These are phyloP conservation scores for Athrips mouffetella DNA, from an alignment of 2,888 invertebrate genomes.

Conservation along the genomic window DNA sequence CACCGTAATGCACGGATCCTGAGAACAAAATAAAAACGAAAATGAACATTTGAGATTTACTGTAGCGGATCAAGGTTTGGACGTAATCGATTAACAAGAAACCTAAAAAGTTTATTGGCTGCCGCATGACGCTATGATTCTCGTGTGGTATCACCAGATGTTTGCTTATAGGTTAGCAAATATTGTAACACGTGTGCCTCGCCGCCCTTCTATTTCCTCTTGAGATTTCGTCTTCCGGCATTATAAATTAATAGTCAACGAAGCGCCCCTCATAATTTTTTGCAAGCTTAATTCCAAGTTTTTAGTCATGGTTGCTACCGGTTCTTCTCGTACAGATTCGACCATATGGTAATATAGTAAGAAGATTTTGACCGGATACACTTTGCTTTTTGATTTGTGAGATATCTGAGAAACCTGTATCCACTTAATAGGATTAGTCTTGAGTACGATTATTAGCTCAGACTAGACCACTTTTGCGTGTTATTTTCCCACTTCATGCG, in stretches of 20 bases:
- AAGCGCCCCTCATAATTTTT: conserved; percentile 50
- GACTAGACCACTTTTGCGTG: conserved; percentile 59
- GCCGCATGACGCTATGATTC: conserved; percentile 35
- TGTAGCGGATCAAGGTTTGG: conserved; percentile 14
- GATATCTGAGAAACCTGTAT: conserved; percentile 44
- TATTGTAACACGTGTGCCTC: conserved; percentile 77
- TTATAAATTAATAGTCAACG: conserved; percentile 67
- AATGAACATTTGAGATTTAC: conserved; percentile 30
- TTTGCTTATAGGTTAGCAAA: conserved; percentile 70
- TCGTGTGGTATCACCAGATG: conserved; percentile 63
- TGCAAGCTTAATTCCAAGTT: conserved; percentile 49
- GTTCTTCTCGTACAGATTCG: conserved; percentile 40
- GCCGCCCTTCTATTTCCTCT: conserved; percentile 73
- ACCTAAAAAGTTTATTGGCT: conserved; percentile 19
- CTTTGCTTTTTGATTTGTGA: conserved; percentile 30
- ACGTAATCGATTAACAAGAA: conserved; percentile 27
- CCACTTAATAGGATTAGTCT: conserved; percentile 48
- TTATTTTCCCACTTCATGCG: conserved; percentile 66
- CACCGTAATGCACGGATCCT: conserved; percentile 68
- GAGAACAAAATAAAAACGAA: conserved; percentile 52
- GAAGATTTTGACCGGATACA: conserved; percentile 55
- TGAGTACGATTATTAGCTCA: conserved; percentile 58
- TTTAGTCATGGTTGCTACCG: conserved; percentile 53
- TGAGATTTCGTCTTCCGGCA: conserved; percentile 77
- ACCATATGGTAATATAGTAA: conserved; percentile 53